Conservation (phyloP, 2,888 invertebrate genomes). For the Polyommatus iphigenia region DNA sequence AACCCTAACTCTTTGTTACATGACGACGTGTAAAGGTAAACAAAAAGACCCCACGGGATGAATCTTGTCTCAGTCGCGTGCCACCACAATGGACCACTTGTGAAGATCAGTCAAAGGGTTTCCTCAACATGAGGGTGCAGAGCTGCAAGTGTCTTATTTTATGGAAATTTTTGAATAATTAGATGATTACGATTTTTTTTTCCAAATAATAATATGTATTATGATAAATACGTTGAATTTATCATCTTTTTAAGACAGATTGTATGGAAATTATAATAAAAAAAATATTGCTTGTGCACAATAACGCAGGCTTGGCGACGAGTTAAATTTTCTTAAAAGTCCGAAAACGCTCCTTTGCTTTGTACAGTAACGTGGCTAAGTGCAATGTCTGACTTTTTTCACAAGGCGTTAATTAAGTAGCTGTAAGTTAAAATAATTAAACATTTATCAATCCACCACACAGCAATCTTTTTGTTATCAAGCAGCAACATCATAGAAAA, state of each 20-base stretch:
- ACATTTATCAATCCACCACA: no score
- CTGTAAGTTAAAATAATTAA: no score
- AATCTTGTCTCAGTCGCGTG: neutral
- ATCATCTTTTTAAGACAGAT: neutral
- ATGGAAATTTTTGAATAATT: neutral
- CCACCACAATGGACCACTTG: neutral
- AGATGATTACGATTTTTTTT: neutral
- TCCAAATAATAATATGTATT: neutral
- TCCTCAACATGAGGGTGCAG: neutral
- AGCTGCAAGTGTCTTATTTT: neutral
- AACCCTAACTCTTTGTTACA: neutral
- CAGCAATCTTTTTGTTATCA: no score
- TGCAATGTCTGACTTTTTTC: neutral
- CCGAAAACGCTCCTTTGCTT: neutral
- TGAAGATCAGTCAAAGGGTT: neutral
- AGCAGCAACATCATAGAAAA: neutral
- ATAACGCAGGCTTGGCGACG: no score
- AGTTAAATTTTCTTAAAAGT: no score
- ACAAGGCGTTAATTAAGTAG: neutral
- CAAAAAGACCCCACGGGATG: neutral
- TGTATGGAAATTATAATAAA: no score
- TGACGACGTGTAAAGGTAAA: constrained; percentile 1
- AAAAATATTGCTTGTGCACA: no score
- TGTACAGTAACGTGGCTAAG: neutral
- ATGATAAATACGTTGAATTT: neutral